Percentiles rank a stretch among this genome's conserved stretches.
Conservation (phyloP, 2,797 vertebrate species). For the Catamblyrhynchus diadema region DNA sequence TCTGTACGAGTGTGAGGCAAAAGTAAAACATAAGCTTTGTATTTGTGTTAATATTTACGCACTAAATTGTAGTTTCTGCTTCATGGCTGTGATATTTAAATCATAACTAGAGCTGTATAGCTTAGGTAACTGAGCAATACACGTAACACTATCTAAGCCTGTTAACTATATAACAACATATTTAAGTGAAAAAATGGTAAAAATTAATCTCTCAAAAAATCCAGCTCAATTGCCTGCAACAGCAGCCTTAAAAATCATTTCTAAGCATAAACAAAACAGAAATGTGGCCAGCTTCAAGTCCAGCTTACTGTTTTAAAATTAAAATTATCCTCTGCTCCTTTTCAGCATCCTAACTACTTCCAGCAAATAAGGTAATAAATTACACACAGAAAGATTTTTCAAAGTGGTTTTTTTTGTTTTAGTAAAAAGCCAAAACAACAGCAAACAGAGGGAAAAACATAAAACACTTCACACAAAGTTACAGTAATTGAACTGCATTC, state of each 20-base stretch:
- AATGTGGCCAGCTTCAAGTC: background rate
- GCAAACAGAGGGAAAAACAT: background rate
- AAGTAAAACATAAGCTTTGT: background rate
- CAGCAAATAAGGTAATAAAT: background rate
- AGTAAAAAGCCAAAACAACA: background rate
- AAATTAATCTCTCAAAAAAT: background rate
- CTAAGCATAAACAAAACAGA: background rate
- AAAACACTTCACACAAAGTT: background rate
- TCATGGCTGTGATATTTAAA: background rate
- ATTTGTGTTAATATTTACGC: background rate
- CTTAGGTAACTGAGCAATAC: background rate
- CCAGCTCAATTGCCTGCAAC: background rate
- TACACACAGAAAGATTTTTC: background rate
- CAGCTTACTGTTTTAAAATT: background rate
- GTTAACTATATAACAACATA: background rate
- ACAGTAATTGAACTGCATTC: background rate
- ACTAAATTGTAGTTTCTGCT: background rate
- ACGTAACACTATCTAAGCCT: background rate
- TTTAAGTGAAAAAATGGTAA: background rate
- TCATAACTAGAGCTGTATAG: background rate
- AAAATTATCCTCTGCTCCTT: background rate
- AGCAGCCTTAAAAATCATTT: background rate
- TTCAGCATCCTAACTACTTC: background rate
- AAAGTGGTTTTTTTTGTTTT: background rate
- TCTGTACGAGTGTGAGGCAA: fast-evolving